Evolutionary conservation across 2,113 vertebrate species (phyloP), one percentile per base, ranked within the genome.

Genomic region (Recurvirostra avosetta): DNA sequence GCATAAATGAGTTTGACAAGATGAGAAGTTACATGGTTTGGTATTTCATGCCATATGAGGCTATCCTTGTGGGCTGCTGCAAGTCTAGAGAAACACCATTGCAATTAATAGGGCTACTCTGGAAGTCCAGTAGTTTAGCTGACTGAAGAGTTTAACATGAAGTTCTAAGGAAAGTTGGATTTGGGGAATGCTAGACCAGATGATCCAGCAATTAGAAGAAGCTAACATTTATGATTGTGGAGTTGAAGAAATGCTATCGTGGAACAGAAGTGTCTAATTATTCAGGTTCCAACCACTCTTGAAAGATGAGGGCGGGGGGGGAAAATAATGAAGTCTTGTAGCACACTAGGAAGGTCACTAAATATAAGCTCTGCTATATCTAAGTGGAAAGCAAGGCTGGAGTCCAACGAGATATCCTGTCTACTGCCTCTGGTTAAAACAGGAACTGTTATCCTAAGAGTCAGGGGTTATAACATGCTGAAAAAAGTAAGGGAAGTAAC

Each of bases 21-120:
- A 29, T 41, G 12, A 77, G 30, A 17, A 95, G 13, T 0, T 1
- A 22, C 0, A 0, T 47, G 26, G 4, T 29, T 65, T 77, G 19
- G 4, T 72, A 47, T 55, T 56, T 87, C 38, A n/a, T 36, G 18
- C 3, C 1, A 6, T 9, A 45, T 52, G 7, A 82, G 36, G 68
- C 3, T 8, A 6, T 82, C 8, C 7, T 68, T 1, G 2, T 73
- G 32, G 19, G 5, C 49, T 61, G 34, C 30, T 71, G 15, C 22
- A 68, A 75, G 16, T 75, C 26, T 26, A 65, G 22, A 61, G 40
- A 68, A 75, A 47, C 8, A 52, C 2, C 2, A 18, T 2, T 47
- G 9, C 40, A 47, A 4, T 66, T 68, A 52, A 32, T 14, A 41
- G 3, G 8, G 9, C 6, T 68, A 6, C 12, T 68, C 56, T 53